These are phyloP conservation scores for Clistopyga incitator DNA, from an alignment of 2,888 invertebrate genomes.

Conservation along the genomic window DNA sequence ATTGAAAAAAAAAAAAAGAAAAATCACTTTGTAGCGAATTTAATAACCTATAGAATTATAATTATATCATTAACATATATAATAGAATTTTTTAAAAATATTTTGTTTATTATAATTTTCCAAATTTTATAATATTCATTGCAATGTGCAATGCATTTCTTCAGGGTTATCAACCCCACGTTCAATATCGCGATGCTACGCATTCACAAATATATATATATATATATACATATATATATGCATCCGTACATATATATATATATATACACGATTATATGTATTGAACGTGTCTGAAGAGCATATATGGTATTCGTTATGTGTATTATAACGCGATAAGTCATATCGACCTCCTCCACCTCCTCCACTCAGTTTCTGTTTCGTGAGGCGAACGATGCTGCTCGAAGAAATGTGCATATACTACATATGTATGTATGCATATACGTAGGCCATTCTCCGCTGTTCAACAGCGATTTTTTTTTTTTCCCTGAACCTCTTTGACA, in stretches of 20 bases:
- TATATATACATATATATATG: not conserved
- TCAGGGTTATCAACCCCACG: slow-evolving; percentile 55
- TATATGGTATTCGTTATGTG: slow-evolving; percentile 49
- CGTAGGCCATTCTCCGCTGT: not conserved
- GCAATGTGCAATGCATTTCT: slow-evolving; percentile 18
- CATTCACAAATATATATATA: slow-evolving; percentile 10
- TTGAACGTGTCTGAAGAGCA: slow-evolving; percentile 15
- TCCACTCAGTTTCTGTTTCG: slow-evolving; percentile 55
- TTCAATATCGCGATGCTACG: slow-evolving; percentile 52
- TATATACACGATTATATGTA: slow-evolving; percentile 10
- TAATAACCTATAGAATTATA: not conserved
- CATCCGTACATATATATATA: slow-evolving; percentile 1
- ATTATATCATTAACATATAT: not conserved
- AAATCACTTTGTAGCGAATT: not conserved
- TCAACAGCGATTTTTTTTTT: too few species aligned
- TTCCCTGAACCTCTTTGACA: not conserved
- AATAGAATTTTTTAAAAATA: too few species aligned
- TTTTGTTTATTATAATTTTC: not conserved
- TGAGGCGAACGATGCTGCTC: slow-evolving; percentile 54
- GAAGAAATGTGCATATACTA: slow-evolving; percentile 14
- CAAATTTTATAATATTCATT: not conserved
- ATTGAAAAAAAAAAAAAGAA: not conserved
- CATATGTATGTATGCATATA: not conserved
- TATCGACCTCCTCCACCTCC: slow-evolving; percentile 61
- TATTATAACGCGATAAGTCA: slow-evolving; percentile 66